Conservation (phyloP, 2,888 invertebrate genomes). For the Monoplex corrugatus region DNA sequence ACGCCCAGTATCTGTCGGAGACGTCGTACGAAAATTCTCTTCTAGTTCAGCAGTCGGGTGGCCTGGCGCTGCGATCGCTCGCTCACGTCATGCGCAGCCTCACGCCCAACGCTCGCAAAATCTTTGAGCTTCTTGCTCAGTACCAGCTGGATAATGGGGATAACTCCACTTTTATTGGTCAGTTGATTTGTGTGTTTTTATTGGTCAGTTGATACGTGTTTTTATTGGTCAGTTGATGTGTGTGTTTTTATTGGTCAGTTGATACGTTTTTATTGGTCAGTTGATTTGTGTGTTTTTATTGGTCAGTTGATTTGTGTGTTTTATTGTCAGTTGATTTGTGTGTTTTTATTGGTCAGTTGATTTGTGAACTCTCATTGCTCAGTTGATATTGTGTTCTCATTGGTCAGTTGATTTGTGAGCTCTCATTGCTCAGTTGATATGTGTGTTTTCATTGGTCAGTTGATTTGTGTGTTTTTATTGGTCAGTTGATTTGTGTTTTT, state of each 20-base stretch:
- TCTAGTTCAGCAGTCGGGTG: conserved; percentile 88
- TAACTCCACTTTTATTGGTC: conserved; percentile 89
- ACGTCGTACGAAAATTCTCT: conserved; percentile 87
- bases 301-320: not conserved
- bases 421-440: not conserved
- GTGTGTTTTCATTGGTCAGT: not conserved
- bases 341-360: not conserved
- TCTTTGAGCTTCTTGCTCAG: conserved; percentile 90
- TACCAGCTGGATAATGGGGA: conserved; percentile 90
- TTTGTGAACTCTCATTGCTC: not conserved
- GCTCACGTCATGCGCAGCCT: conserved; percentile 94
- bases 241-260: not conserved
- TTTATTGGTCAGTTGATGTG: not conserved
- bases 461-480: conserved; percentile 86
- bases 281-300: not conserved
- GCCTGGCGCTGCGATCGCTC: conserved; percentile 89
- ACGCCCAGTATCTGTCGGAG: conserved; percentile 91
- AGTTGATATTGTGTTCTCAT: not conserved
- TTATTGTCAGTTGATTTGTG: not conserved
- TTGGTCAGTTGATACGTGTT: not conserved
- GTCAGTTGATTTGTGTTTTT: not conserved
- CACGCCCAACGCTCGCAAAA: conserved; percentile 89
- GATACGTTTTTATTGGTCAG: not conserved
- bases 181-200: conserved; percentile 53
- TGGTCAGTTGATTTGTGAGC: not conserved